Percentiles rank a stretch among this genome's conserved stretches.
Evolutionary conservation across 1,140 invertebrate species (phyloP).

Genomic region (Ylistrum balloti): DNA sequence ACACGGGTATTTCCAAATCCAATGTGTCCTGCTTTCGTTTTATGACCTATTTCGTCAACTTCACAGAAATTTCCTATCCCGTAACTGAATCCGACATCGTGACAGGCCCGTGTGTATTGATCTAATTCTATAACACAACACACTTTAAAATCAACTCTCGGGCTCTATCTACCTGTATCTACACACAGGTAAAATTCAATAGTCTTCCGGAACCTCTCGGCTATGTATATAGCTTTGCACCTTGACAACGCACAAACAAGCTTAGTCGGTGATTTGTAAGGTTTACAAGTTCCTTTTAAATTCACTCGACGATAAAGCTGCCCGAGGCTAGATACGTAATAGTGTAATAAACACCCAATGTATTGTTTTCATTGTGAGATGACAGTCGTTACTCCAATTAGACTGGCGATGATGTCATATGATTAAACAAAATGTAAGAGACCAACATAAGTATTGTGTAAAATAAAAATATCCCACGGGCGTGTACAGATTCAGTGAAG

Average conservation of each 20-base stretch:
- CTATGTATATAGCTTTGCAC: neutral
- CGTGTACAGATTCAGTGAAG: too few relatives aligned
- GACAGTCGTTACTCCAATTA: too few relatives aligned
- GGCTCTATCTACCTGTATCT: neutral
- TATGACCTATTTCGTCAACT: neutral
- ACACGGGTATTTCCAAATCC: neutral
- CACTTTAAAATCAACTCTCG: neutral
- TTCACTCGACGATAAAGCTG: neutral
- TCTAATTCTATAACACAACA: neutral
- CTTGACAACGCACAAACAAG: slow-evolving; percentile 25
- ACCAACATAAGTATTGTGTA: too few relatives aligned
- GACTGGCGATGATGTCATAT: too few relatives aligned
- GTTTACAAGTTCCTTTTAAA: neutral
- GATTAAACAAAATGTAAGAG: too few relatives aligned
- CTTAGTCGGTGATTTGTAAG: neutral
- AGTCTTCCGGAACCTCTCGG: neutral
- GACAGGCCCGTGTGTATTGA: neutral
- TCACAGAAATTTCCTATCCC: slow-evolving; percentile 26
- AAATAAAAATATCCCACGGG: too few relatives aligned
- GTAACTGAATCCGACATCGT: slow-evolving; percentile 25
- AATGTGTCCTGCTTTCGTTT: neutral
- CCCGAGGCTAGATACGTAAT: neutral
- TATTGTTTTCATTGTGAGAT: neutral
- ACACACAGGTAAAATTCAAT: neutral
- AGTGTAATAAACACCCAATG: neutral